These are phyloP conservation scores for Brachypodius melanocephalos DNA, from an alignment of 2,113 vertebrate genomes.

Conservation along the genomic window DNA sequence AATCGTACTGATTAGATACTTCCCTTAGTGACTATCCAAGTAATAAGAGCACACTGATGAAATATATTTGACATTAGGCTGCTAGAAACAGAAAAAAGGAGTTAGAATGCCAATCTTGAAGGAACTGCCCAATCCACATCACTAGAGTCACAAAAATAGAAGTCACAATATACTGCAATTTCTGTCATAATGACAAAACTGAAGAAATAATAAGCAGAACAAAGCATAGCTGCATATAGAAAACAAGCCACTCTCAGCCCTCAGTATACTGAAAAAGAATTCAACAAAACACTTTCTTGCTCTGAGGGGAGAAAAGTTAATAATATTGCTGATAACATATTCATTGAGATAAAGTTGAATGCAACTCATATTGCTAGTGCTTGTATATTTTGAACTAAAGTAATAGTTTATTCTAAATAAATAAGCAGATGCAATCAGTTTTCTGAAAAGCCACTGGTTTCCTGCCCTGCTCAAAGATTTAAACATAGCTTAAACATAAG, in stretches of 20 bases:
- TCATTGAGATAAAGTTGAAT: conserved; percentile 37
- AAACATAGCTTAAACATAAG: conserved; percentile 28
- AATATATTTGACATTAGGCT: background rate
- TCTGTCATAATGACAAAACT: background rate
- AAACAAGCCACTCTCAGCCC: background rate
- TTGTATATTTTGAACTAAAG: conserved; percentile 3
- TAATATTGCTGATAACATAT: conserved; percentile 28
- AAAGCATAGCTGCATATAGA: background rate
- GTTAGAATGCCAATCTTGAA: background rate
- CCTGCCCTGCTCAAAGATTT: conserved; percentile 13
- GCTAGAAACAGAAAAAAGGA: background rate
- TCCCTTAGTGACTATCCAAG: background rate
- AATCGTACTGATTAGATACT: background rate
- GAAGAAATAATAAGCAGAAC: background rate
- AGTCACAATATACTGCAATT: background rate
- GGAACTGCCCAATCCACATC: background rate
- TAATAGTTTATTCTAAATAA: conserved; percentile 35
- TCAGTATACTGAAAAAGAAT: background rate
- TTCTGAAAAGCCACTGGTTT: conserved; percentile 47
- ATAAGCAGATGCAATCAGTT: conserved; percentile 33
- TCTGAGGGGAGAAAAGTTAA: background rate
- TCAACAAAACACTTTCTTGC: background rate
- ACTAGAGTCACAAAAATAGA: background rate
- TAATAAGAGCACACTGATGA: background rate
- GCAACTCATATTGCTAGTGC: conserved; percentile 10